phyloP scores from a whole-genome alignment of 2,113 vertebrate species.

The crab-eating macaque (Macaca fascicularis) region T2T-MFA8v1.1 NC_088390.1:46263001-46263500 shows the following conservation, averaged over 20 bases:
- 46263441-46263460: background rate
- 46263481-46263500: background rate
- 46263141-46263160: background rate
- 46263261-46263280: background rate
- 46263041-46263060: background rate
- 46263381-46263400: background rate
- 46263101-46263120: background rate
- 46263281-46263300: background rate
- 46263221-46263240: background rate
- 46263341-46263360: background rate
- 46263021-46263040: background rate
- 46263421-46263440: slow-evolving; percentile 8
- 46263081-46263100: slow-evolving; percentile 14
- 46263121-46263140: background rate
- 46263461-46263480: background rate
- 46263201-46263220: background rate
- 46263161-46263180: background rate
- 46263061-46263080: background rate
- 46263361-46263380: background rate
- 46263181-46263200: background rate
- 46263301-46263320: background rate
- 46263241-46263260: background rate
- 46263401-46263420: background rate
- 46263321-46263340: background rate
- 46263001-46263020: background rate